Evolutionary conservation across 2,113 vertebrate genomes (phyloP), one percentile per base, ranked within the genome.

Genomic region (Sinocyclocheilus maitianheensis): DNA sequence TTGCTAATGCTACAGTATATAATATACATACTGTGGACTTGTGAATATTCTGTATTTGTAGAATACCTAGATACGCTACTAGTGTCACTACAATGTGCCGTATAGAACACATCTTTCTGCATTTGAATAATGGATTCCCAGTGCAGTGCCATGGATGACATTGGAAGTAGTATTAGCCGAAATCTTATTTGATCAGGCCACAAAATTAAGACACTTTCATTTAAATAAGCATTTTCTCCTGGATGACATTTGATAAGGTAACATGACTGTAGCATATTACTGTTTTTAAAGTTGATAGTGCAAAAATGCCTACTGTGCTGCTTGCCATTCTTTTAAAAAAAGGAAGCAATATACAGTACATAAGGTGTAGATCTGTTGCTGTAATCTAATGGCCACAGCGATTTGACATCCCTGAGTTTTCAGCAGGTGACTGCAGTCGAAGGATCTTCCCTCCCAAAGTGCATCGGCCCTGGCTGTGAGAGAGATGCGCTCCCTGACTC

Each of bases 391-490:
- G 53, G 20, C 6, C 34, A 8, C 81, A 43, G 14, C 60, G 20
- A 7, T 89, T 81, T 89, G 84, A 89, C 76, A 62, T 83, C 30
- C 85, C 11, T 83, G 84, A 84, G 86, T 89, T 86, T 43, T 80
- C 20, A 88, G 79, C 84, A 88, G 76, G 87, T 84, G 13, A 63
- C 48, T 18, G 94, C 95, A 84, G 63, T 83, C 55, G 93, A 62
- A 88, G 92, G 87, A 5, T 88, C 93, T 58, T 89, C 95, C 13
- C 94, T 96, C 9, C 94, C 98, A 0, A 97, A 94, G 77, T 99
- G 98, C 89, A 99, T 98, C 0, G 98, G 98, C 2, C 97, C 98
- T 0, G 98, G 98, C 81, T 99, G 98, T 75, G 95, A 93, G 6
- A 96, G 92, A 0, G 92, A 95, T 63, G 98, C 98, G 6, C 96